These are phyloP conservation scores for Sebastes itinus DNA, from an alignment of 2,797 vertebrate species.

Conservation along the genomic window DNA sequence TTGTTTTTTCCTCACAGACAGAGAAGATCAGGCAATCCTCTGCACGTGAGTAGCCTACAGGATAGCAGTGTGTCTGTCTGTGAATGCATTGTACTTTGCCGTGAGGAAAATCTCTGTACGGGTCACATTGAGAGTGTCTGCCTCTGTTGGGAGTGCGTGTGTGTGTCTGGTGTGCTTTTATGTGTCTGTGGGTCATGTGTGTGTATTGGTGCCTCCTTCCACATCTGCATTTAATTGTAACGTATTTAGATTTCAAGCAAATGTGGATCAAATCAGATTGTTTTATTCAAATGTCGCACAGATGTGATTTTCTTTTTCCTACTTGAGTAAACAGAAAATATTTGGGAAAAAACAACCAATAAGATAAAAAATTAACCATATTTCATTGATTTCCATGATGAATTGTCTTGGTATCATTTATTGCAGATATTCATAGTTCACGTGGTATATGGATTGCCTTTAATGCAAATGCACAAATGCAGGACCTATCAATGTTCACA, in stretches of 20 bases:
- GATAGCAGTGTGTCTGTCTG: conserved; percentile 20
- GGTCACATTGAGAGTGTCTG: not conserved
- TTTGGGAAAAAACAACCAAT: not conserved
- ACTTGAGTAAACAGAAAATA: not conserved
- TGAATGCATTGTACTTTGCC: conserved; percentile 13
- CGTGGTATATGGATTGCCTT: not conserved
- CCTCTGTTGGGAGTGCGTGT: not conserved
- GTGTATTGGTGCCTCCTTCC: not conserved
- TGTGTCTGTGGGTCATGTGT: not conserved
- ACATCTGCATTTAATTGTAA: not conserved
- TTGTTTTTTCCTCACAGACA: conserved; percentile 80
- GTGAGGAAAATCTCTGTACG: not conserved
- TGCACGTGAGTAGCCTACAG: conserved; percentile 90
- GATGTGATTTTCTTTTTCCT: not conserved
- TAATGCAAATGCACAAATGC: not conserved
- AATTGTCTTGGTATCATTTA: not conserved
- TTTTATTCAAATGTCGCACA: not conserved
- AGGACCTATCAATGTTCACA: not conserved
- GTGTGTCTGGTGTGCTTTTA: not conserved
- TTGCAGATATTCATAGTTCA: not conserved
- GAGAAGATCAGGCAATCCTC: conserved; percentile 93
- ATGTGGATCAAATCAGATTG: not conserved
- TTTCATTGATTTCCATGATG: not conserved
- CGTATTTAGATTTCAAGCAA: not conserved
- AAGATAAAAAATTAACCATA: too few relatives aligned